Evolutionary conservation across 1,140 invertebrate species (phyloP).

Genomic region (Drosophila carrolli): DNA sequence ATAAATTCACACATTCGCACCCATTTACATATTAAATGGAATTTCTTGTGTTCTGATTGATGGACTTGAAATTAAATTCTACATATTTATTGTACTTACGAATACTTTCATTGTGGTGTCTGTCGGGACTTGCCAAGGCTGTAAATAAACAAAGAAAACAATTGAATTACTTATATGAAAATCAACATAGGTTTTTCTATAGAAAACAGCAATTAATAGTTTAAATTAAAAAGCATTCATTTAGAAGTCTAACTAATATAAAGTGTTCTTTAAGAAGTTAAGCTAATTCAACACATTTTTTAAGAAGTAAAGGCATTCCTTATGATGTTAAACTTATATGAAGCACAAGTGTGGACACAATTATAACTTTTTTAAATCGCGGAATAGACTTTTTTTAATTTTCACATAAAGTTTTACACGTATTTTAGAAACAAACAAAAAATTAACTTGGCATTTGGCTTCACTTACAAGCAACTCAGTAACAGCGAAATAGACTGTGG

Average conservation of each 20-base stretch:
- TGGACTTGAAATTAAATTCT: not conserved
- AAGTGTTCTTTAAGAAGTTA: not conserved
- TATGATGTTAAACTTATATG: not conserved
- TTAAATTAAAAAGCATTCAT: not conserved
- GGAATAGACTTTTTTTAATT: constrained; percentile 6
- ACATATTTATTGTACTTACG: constrained; percentile 66
- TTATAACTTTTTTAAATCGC: not conserved
- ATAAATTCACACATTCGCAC: constrained; percentile 15
- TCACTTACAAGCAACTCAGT: constrained; percentile 72
- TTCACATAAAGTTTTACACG: constrained; percentile 7
- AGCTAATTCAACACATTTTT: not conserved
- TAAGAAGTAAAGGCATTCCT: not conserved
- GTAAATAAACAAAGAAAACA: constrained; percentile 60
- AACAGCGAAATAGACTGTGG: constrained; percentile 58
- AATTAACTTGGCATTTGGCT: constrained; percentile 15
- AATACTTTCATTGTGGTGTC: constrained; percentile 81
- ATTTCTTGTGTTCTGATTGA: constrained; percentile 22
- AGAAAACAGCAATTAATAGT: not conserved
- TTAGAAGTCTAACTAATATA: not conserved
- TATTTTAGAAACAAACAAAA: constrained; percentile 10
- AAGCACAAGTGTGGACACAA: constrained; percentile 7
- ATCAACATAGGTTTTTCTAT: constrained; percentile 5
- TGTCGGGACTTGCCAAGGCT: constrained; percentile 66
- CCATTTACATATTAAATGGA: constrained; percentile 11
- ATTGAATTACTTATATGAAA: constrained; percentile 24